These are phyloP conservation scores for Malthinus flaveolus DNA, from an alignment of 2,888 invertebrate species.

Conservation along the genomic window DNA sequence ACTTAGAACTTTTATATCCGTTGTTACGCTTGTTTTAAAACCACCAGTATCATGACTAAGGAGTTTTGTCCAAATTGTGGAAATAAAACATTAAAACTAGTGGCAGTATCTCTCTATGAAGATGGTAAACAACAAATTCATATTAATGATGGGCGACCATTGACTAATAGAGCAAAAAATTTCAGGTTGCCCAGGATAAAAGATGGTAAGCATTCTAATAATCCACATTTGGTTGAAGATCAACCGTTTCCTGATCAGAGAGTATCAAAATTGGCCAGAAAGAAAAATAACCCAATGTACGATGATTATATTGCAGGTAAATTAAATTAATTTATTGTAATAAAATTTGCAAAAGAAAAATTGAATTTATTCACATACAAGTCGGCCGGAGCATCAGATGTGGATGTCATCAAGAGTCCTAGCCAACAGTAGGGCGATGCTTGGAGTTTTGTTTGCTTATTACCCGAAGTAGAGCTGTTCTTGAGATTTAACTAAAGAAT, in stretches of 20 bases:
- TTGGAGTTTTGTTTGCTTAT: too few relatives aligned
- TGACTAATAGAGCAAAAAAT: slow-evolving; percentile 79
- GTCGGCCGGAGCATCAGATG: too few relatives aligned
- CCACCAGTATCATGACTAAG: slow-evolving; percentile 89
- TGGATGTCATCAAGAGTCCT: too few relatives aligned
- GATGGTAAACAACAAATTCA: slow-evolving; percentile 86
- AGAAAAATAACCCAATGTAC: slow-evolving; percentile 80
- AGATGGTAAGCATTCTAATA: slow-evolving; percentile 92
- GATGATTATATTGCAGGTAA: slow-evolving; percentile 80
- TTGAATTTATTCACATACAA: too few relatives aligned
- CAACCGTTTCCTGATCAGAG: slow-evolving; percentile 82
- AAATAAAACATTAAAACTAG: slow-evolving; percentile 89
- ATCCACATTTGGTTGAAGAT: slow-evolving; percentile 89
- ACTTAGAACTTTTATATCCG: slow-evolving; percentile 88
- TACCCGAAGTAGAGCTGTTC: too few relatives aligned
- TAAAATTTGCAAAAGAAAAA: too few relatives aligned
- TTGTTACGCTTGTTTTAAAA: slow-evolving; percentile 92
- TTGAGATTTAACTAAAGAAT: too few relatives aligned
- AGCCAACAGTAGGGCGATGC: too few relatives aligned
- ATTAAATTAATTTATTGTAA: neutral
- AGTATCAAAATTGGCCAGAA: slow-evolving; percentile 74
- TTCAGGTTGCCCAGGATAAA: slow-evolving; percentile 81
- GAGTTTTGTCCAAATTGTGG: slow-evolving; percentile 96
- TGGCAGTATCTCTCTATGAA: slow-evolving; percentile 85
- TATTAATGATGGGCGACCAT: slow-evolving; percentile 76